These are phyloP conservation scores for Dasypolia templi DNA, from an alignment of 2,888 invertebrate genomes.

Conservation along the genomic window DNA sequence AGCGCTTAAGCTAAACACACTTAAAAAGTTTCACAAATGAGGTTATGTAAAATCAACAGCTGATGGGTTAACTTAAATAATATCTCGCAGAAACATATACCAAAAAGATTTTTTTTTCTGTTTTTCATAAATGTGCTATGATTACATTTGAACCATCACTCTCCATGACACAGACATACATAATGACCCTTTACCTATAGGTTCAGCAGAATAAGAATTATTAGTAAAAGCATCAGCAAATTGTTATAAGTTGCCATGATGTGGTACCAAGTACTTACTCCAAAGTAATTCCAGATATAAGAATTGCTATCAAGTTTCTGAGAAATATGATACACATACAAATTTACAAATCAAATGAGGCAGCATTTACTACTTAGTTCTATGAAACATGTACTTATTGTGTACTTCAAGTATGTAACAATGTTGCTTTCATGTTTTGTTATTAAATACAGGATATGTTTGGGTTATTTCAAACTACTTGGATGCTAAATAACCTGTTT, in stretches of 20 bases:
- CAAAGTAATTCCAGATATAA: conserved; percentile 26
- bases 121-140: neutral
- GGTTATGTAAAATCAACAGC: conserved; percentile 52
- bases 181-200: neutral
- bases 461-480: neutral
- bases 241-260: neutral
- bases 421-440: conserved; percentile 2
- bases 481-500: neutral
- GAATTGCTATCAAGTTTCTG: conserved; percentile 53
- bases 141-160: conserved; percentile 3
- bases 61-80: conserved; percentile 24
- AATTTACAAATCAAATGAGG: conserved; percentile 44
- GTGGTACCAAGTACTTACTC: conserved; percentile 2
- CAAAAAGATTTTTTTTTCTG: neutral
- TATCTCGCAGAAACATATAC: conserved; percentile 5
- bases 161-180: neutral
- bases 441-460: neutral
- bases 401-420: conserved; percentile 5
- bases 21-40: conserved; percentile 4
- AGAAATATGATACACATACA: conserved; percentile 42
- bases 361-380: conserved; percentile 39
- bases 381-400: conserved; percentile 11
- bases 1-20: neutral
- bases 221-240: neutral
- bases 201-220: neutral